Evolutionary conservation across 1,140 invertebrate species (phyloP), one percentile per base, ranked within the genome.

Genomic region (Nasonia giraulti): DNA sequence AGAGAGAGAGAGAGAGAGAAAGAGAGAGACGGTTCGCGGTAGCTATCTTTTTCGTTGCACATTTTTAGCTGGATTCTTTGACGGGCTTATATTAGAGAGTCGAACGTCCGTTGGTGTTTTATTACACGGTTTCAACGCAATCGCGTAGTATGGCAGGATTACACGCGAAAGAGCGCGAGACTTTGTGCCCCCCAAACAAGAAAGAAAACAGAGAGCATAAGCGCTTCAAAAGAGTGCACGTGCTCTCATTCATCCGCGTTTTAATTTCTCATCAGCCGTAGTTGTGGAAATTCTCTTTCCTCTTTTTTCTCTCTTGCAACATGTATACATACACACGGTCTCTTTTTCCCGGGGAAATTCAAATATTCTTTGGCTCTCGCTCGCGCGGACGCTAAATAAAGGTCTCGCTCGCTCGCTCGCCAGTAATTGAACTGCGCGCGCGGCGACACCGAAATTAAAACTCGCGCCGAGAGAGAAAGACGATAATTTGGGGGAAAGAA

Each of bases 381-480:
- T 17, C 55, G 31, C 47, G 50, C 47, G 8, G n/a, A 68, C 5
- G 17, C 8, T 62, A 79, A 83, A 84, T 73, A 73, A 79, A 78
- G 79, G 62, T 55, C 44, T 17, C 23, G 27, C 40, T 14, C 10
- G 27, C 6, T 6, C 27, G 27, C 33, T 37, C 7, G 40, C 8
- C 40, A 44, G 17, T 73, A 79, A 84, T 73, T 73, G 76, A 78
- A 79, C 55, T 69, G n/a, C 69, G 17, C 17, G 11, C 47, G 17
- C 8, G n/a, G 27, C 66, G 66, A 69, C 75, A 73, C 23, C 37
- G 11, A 55, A 84, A 84, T 84, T 78, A 79, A 79, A 84, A 79
- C 37, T 31, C 55, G 8, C 10, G 17, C 68, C 33, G 27, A 27
- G 27, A 27, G 27, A 27, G 17, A 14, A 7, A 1, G 11, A 47